A percentile compares a stretch with the other conserved stretches of the same genome.
phyloP scores from a whole-genome alignment of 2,113 vertebrate genomes.

The Columbina picui region DNA sequence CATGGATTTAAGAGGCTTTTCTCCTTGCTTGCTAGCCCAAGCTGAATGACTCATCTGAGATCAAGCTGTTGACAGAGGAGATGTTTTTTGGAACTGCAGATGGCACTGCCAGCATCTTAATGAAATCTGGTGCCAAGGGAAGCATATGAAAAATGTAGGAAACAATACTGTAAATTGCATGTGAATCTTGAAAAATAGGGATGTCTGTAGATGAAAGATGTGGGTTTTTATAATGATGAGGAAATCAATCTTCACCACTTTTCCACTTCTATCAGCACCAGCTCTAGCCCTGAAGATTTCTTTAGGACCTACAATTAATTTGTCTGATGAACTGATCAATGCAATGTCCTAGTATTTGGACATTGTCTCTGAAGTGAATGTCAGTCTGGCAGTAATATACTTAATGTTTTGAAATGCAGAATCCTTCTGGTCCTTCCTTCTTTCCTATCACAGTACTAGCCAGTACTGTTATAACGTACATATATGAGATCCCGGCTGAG shows the following conservation, averaged over 20 bases:
- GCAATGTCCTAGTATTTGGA: neutral
- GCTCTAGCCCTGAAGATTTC: neutral
- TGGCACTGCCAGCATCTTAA: constrained; percentile 52
- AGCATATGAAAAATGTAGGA: constrained; percentile 35
- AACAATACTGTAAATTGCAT: constrained; percentile 16
- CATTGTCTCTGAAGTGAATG: neutral
- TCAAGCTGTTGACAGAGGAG: constrained; percentile 55
- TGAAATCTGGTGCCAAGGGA: constrained; percentile 30
- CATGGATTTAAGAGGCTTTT: constrained; percentile 1
- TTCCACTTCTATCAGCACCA: neutral
- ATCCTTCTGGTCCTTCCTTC: neutral
- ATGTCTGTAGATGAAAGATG: neutral
- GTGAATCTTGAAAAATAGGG: neutral
- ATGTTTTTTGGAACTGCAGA: constrained; percentile 43
- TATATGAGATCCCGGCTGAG: neutral
- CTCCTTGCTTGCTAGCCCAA: neutral
- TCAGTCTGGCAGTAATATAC: neutral
- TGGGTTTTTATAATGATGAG: neutral
- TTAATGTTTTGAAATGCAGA: neutral
- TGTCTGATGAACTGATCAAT: neutral
- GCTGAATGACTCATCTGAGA: constrained; percentile 44
- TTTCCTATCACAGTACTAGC: neutral
- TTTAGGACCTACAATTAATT: neutral
- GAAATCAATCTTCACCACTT: neutral
- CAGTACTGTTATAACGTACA: neutral